Evolutionary conservation across 2,888 invertebrate species (phyloP), one percentile per base, ranked within the genome.

Genomic region (Mythimna pallens): DNA sequence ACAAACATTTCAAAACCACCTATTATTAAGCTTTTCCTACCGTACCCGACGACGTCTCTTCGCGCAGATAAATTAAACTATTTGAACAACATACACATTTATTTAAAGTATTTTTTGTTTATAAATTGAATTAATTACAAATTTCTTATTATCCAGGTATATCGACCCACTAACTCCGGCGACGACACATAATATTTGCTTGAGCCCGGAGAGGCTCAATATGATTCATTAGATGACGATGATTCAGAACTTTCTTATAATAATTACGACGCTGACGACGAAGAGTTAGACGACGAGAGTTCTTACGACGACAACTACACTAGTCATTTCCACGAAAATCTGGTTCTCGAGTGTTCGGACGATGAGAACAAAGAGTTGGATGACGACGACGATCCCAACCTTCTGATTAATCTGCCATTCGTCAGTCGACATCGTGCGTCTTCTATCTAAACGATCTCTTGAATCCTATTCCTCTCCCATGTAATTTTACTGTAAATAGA

Each of bases 131-230:
- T 65, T 47, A 59, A 62, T 52, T 14, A 17, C 10, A 43, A 52
- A 70, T 55, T 34, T 65, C 6, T 12, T 40, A 62, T 68, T 57
- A 74, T 91, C 88, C 93, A 94, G 94, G 92, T 87, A 89, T 92
- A 76, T 90, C 90, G 66, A 82, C 88, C 65, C 83, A 84, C 82
- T 90, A 92, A 92, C 0, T 5, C 12, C 3, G 70, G 54, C 14
- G 64, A 73, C 25, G 59, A 68, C 7, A 82, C 66, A 62, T 85
- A 86, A 59, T 73, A 65, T 73, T 73, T 34, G 74, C 80, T 82
- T 73, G 86, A 86, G 85, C 83, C 87, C 36, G 14, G n/a, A 55
- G 75, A 69, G 85, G 87, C 86, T 86, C 87, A 40, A 20, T 20
- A 54, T n/a, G 84, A 70, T 58, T 65, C 30, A 9, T 22, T n/a